Base-by-base conservation (phyloP, 1,140 invertebrate genomes). In the Leptinotarsa texana region DNA sequence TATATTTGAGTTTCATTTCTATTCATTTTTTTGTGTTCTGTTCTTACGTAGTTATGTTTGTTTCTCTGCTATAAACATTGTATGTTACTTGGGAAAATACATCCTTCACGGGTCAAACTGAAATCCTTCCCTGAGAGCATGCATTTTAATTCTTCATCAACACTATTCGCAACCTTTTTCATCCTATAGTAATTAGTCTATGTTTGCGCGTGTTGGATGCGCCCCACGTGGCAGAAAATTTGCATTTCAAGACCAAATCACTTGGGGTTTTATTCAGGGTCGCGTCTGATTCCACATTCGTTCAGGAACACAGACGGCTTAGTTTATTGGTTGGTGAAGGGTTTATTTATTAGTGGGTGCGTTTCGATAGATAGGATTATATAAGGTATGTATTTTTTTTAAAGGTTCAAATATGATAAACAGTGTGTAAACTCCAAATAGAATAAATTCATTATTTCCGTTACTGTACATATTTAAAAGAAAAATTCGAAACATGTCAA, bases 121-220 rank as follows among this genome's bases (percentile, higher is more conserved):
- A 57, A 57, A 57, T 57, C 4, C n/a, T 57, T n/a, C 0, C 4
- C 4, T 15, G 15, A 57, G 51, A 17, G 8, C 33, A 42, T 65
- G 13, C 13, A 21, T 65, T 15, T 65, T n/a, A 15, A n/a, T 65
- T 21, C 27, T 65, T 65, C 63, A n/a, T 22, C 27, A 24, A 65
- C 22, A 65, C 3, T 65, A 4, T n/a, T 27, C 21, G 13, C 63
- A 15, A 27, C 4, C 63, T 15, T 24, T n/a, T 65, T 33, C 63
- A 24, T 22, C 13, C 27, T 65, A 18, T 22, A 21, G 51, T 17
- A 57, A 57, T 57, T 57, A 57, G 15, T 18, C 51, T 57, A 67
- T 24, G 27, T 67, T 67, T 67, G 65, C 65, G 65, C 65, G 65
- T 42, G 65, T 42, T 42, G 18, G 18, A 67, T 67, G 65, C 65